These are phyloP conservation scores for Gobius niger DNA, from an alignment of 2,113 vertebrate genomes.

Conservation along the genomic window DNA sequence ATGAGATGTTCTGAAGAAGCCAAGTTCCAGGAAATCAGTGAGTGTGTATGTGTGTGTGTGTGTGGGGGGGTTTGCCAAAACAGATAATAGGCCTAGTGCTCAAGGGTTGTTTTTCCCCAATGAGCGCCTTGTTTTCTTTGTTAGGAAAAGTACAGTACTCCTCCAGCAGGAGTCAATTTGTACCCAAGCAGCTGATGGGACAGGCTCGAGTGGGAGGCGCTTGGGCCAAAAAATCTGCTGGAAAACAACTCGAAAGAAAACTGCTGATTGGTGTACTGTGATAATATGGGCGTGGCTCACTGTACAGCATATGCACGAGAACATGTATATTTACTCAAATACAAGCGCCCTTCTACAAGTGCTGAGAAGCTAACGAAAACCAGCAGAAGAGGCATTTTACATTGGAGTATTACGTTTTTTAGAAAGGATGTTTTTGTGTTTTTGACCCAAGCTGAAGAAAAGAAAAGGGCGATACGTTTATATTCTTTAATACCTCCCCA, in stretches of 20 bases:
- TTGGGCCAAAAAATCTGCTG: not conserved
- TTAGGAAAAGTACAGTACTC: not conserved
- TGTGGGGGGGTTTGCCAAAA: not conserved
- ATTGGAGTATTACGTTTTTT: not conserved
- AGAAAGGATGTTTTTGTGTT: conserved; percentile 42
- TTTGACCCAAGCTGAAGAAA: conserved; percentile 37
- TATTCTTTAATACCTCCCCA: not conserved
- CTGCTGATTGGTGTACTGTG: not conserved
- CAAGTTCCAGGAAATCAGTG: not conserved
- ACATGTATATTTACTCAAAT: conserved; percentile 46
- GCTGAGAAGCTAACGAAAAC: not conserved
- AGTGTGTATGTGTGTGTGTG: no score
- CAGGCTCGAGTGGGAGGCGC: conserved; percentile 12
- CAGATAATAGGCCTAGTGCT: not conserved
- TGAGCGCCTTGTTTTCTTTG: conserved; percentile 4
- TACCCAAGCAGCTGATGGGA: conserved; percentile 41
- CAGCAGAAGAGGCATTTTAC: not conserved
- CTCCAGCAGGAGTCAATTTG: not conserved
- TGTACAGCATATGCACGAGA: conserved; percentile 32
- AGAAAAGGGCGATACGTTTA: conserved; percentile 33
- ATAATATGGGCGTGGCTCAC: conserved; percentile 45
- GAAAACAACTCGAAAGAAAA: conserved; percentile 30
- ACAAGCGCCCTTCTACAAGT: not conserved
- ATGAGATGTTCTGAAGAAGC: not conserved
- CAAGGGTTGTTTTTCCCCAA: not conserved